Conservation (phyloP, 2,888 invertebrate genomes). For the Pseudococcus longispinus region DNA sequence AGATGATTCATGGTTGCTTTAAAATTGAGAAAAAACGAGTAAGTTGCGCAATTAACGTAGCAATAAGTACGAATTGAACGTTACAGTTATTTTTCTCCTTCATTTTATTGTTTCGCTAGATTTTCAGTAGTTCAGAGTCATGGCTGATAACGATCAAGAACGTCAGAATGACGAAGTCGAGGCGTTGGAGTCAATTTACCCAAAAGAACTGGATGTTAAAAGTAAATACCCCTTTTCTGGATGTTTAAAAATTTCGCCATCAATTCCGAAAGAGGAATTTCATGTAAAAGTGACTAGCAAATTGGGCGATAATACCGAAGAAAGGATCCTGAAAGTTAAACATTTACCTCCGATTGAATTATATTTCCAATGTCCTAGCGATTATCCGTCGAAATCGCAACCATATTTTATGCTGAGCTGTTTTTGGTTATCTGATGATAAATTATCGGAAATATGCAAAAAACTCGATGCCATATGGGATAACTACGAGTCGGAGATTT, state of each 20-base stretch:
- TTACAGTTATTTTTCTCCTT: background rate
- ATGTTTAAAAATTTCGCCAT: slow-evolving; percentile 41
- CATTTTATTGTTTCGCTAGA: background rate
- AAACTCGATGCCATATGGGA: slow-evolving; percentile 43
- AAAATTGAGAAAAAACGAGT: no score
- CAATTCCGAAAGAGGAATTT: background rate
- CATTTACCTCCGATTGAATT: slow-evolving; percentile 44
- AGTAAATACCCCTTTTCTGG: slow-evolving; percentile 10
- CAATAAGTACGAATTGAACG: no score
- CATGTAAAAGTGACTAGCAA: background rate
- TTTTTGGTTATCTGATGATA: slow-evolving; percentile 1
- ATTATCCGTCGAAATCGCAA: slow-evolving; percentile 43
- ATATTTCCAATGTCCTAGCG: slow-evolving; percentile 22
- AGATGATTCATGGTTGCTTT: no score
- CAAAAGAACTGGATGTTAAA: background rate
- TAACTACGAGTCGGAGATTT: background rate
- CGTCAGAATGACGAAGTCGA: slow-evolving; percentile 48
- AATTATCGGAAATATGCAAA: slow-evolving; percentile 17
- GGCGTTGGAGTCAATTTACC: slow-evolving; percentile 23
- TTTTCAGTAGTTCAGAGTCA: background rate
- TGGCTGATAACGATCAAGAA: slow-evolving; percentile 46
- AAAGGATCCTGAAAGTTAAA: slow-evolving; percentile 7
- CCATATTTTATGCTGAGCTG: slow-evolving; percentile 48
- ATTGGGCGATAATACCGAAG: background rate
- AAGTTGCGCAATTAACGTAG: no score